A percentile compares a stretch with the other conserved stretches of the same genome.
These are phyloP conservation scores for Halesus radiatus DNA, from an alignment of 1,140 invertebrate species.

Conservation along the genomic window DNA sequence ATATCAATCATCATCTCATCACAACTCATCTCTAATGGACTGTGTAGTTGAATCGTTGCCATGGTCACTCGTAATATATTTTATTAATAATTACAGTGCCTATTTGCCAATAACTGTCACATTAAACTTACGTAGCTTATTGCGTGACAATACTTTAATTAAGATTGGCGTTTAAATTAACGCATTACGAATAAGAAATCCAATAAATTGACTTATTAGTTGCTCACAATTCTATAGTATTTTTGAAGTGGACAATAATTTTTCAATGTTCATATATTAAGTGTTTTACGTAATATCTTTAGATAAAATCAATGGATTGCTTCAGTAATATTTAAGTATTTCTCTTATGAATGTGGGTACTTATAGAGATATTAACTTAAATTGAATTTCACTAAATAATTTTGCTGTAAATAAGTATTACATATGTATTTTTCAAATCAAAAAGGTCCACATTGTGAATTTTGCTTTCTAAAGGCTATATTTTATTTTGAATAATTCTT, in stretches of 20 bases:
- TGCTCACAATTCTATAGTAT: conserved; percentile 14
- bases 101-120: not conserved
- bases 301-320: not conserved
- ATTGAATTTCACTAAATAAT: not conserved
- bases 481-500: too few species aligned
- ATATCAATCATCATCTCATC: too few species aligned
- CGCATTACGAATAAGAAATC: too few species aligned
- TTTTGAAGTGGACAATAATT: conserved; percentile 20
- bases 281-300: not conserved
- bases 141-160: too few species aligned
- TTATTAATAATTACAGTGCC: not conserved
- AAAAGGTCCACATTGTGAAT: too few species aligned
- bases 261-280: not conserved
- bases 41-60: too few species aligned
- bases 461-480: too few species aligned
- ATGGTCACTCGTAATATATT: not conserved
- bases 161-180: too few species aligned
- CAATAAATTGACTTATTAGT: not conserved
- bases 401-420: not conserved
- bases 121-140: not conserved
- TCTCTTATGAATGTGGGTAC: conserved; percentile 1
- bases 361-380: not conserved
- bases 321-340: not conserved
- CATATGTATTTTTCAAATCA: too few species aligned
- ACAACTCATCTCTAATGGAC: too few species aligned